Percentiles rank a stretch among this genome's conserved stretches.
Evolutionary conservation across 1,140 invertebrate genomes (phyloP).

Genomic region (Periplaneta americana): DNA sequence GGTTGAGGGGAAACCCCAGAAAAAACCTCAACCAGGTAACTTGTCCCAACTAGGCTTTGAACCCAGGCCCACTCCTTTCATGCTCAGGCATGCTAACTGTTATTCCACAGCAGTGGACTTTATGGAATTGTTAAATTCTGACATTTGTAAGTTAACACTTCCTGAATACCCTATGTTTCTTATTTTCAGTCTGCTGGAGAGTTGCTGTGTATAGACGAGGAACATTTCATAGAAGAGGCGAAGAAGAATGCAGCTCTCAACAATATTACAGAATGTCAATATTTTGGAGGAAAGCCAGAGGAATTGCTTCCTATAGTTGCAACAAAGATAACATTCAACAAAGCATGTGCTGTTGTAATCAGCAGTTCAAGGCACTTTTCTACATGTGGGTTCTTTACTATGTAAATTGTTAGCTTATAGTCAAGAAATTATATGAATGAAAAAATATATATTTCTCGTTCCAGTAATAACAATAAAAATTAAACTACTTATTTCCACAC

Average conservation of each 20-base stretch:
- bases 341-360: background rate
- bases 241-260: background rate
- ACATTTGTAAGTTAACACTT: no score
- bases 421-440: background rate
- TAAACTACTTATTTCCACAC: no score
- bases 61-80: no score
- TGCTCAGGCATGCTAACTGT: no score
- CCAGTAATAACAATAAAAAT: no score
- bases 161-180: no score
- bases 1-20: no score
- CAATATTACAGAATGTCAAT: background rate
- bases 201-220: background rate
- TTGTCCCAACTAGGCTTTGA: no score
- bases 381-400: background rate
- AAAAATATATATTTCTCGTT: no score
- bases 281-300: background rate
- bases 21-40: no score
- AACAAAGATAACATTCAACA: background rate
- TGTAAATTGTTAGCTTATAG: background rate
- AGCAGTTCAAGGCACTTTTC: background rate
- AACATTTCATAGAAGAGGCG: background rate
- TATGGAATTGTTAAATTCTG: no score
- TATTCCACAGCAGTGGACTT: no score
- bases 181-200: background rate
- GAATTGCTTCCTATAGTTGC: background rate